phyloP scores from a whole-genome alignment of 2,113 vertebrate species.

The Lipophrys pholis region DNA sequence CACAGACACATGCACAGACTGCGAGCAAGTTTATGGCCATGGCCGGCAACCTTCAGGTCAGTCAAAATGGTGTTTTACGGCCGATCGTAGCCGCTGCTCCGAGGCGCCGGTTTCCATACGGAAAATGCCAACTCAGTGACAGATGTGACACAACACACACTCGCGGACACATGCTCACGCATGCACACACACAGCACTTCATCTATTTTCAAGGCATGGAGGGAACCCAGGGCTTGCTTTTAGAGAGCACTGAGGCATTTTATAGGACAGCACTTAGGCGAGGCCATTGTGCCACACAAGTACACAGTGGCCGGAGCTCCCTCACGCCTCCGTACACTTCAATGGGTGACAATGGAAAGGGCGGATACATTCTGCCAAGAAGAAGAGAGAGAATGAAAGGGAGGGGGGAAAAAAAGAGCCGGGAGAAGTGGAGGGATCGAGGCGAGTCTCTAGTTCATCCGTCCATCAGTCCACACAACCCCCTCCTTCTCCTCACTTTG shows the following conservation, averaged over 20 bases:
- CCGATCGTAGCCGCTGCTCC: slow-evolving; percentile 35
- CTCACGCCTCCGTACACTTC: slow-evolving; percentile 81
- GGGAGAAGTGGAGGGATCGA: slow-evolving; percentile 67
- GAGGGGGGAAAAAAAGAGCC: slow-evolving; percentile 13
- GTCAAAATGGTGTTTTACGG: slow-evolving; percentile 61
- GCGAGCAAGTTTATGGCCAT: slow-evolving; percentile 34
- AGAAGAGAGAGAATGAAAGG: slow-evolving; percentile 64
- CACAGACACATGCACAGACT: no score
- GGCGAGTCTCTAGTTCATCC: slow-evolving; percentile 70
- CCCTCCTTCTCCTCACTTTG: slow-evolving; percentile 47
- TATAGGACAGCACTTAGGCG: slow-evolving; percentile 85
- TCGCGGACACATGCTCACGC: slow-evolving; percentile 39
- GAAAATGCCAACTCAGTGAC: slow-evolving; percentile 71
- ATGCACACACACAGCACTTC: slow-evolving; percentile 64
- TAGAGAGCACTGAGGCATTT: slow-evolving; percentile 84
- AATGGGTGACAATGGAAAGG: slow-evolving; percentile 82
- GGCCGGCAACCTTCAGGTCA: slow-evolving; percentile 65
- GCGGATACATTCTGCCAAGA: slow-evolving; percentile 75
- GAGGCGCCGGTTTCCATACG: slow-evolving; percentile 55
- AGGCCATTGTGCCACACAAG: slow-evolving; percentile 79
- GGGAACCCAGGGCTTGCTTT: slow-evolving; percentile 73
- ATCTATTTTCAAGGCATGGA: slow-evolving; percentile 69
- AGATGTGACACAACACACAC: slow-evolving; percentile 65
- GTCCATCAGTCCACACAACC: slow-evolving; percentile 62
- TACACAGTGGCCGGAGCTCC: slow-evolving; percentile 69